Evolutionary conservation across 2,797 vertebrate genomes (phyloP).

Genomic region (Cyclopterus lumpus): DNA sequence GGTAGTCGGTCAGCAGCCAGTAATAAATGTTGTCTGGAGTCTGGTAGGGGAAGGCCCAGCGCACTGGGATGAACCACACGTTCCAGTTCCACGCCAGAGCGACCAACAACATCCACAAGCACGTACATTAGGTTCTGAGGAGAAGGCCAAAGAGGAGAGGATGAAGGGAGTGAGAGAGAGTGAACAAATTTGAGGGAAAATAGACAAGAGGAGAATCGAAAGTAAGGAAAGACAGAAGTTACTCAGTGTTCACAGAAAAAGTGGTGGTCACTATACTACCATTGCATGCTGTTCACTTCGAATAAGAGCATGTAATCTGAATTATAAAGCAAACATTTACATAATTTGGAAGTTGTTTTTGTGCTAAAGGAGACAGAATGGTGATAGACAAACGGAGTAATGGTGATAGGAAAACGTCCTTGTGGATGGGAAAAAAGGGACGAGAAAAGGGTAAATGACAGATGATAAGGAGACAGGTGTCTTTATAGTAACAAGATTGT

Average conservation of each 20-base stretch:
- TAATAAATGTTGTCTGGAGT: conserved; percentile 87
- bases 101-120: conserved; percentile 95
- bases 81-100: conserved; percentile 98
- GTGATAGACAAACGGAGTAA: background rate
- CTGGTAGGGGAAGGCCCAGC: conserved; percentile 97
- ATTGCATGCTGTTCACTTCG: background rate
- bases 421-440: background rate
- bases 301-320: background rate
- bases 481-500: background rate
- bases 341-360: background rate
- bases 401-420: conserved; percentile 4
- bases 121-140: conserved; percentile 92
- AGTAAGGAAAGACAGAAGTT: background rate
- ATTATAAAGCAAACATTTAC: background rate
- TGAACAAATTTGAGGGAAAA: background rate
- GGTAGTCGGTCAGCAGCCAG: conserved; percentile 92
- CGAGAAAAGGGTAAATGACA: background rate
- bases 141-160: background rate
- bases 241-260: background rate
- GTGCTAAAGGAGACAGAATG: background rate
- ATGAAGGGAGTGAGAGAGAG: background rate
- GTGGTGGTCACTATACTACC: background rate
- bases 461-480: conserved; percentile 1
- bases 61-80: conserved; percentile 95
- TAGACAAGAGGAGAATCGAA: background rate